These are phyloP conservation scores for Petroica traversi DNA, from an alignment of 2,113 vertebrate genomes.

Conservation along the genomic window DNA sequence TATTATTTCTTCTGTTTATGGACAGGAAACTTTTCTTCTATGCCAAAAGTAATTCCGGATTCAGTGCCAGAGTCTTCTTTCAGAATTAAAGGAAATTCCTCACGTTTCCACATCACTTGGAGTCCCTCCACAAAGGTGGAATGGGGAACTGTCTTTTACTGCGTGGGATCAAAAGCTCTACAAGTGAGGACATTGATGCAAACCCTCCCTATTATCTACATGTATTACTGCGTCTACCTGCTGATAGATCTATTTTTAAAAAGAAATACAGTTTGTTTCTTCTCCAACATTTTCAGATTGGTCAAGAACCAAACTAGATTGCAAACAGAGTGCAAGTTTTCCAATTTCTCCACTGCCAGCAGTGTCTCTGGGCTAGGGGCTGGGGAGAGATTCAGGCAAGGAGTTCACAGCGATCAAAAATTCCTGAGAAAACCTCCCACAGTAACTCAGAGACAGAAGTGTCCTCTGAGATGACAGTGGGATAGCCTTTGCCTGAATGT, in stretches of 20 bases:
- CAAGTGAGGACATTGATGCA: conserved; percentile 29
- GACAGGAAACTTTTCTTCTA: conserved; percentile 69
- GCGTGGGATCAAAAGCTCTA: conserved; percentile 60
- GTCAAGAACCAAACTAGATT: not conserved
- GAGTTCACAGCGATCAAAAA: not conserved
- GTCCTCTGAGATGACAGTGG: not conserved
- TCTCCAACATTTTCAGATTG: not conserved
- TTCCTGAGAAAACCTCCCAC: not conserved
- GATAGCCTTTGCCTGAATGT: not conserved
- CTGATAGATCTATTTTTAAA: not conserved
- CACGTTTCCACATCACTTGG: conserved; percentile 69
- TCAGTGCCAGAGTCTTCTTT: conserved; percentile 69
- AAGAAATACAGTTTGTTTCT: not conserved
- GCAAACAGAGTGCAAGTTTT: not conserved
- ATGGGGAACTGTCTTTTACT: conserved; percentile 76
- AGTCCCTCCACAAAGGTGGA: conserved; percentile 59
- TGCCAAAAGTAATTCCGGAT: conserved; percentile 73
- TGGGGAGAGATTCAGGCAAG: not conserved
- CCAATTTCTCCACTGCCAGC: not conserved
- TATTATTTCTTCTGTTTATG: not conserved
- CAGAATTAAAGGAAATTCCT: conserved; percentile 65
- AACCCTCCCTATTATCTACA: not conserved
- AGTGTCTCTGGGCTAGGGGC: not conserved
- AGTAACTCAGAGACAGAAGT: not conserved
- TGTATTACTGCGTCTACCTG: not conserved